Evolutionary conservation across 2,113 vertebrate genomes (phyloP).

Genomic region (Daphoenositta chrysoptera): DNA sequence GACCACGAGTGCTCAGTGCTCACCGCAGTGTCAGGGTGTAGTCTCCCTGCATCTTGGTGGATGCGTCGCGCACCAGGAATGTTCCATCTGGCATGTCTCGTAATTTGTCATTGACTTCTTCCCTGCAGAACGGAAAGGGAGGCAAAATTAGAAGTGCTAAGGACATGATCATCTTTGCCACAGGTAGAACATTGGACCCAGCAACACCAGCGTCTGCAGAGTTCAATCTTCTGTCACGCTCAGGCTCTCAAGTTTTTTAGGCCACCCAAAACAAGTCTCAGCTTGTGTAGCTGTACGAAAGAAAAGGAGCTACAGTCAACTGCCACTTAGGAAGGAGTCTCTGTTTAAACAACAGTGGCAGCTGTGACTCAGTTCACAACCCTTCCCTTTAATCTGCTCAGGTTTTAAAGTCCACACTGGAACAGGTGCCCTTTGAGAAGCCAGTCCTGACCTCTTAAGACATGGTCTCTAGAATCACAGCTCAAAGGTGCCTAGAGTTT

Average conservation of each 20-base stretch:
- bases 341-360: slow-evolving; percentile 45
- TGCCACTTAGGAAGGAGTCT: slow-evolving; percentile 26
- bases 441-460: slow-evolving; percentile 30
- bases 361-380: slow-evolving; percentile 42
- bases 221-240: background rate
- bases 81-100: slow-evolving; percentile 91
- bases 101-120: slow-evolving; percentile 94
- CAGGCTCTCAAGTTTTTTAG: background rate
- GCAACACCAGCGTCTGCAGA: background rate
- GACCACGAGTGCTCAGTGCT: background rate
- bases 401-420: slow-evolving; percentile 40
- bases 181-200: background rate
- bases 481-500: slow-evolving; percentile 17
- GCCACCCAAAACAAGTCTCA: background rate
- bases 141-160: background rate
- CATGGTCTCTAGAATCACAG: background rate
- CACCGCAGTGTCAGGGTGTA: slow-evolving; percentile 92
- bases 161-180: background rate
- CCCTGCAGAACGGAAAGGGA: slow-evolving; percentile 71
- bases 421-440: slow-evolving; percentile 48
- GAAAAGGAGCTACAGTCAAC: background rate
- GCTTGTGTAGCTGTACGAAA: background rate
- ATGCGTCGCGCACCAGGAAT: slow-evolving; percentile 93
- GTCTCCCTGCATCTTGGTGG: slow-evolving; percentile 92
- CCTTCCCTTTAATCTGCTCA: slow-evolving; percentile 45